Evolutionary conservation across 2,797 vertebrate genomes (phyloP).

Genomic region (Acropternis orthonyx): DNA sequence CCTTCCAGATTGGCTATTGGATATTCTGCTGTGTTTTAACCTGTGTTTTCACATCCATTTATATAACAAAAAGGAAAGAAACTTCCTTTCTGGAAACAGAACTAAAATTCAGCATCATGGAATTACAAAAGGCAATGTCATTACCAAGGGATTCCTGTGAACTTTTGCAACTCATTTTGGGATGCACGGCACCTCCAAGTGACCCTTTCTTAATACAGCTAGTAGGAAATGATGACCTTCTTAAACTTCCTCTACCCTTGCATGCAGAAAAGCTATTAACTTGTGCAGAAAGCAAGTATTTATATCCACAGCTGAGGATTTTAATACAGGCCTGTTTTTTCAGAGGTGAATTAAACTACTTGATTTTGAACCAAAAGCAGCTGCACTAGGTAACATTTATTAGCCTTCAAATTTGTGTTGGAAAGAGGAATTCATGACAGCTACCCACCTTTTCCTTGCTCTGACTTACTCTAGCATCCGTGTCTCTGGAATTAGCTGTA

Average conservation of each 20-base stretch:
- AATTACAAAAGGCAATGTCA: background rate
- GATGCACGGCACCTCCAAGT: background rate
- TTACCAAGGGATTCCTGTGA: background rate
- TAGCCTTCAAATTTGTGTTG: background rate
- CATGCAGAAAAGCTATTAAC: slow-evolving; percentile 16
- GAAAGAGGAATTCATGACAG: background rate
- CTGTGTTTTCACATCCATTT: background rate
- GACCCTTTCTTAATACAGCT: background rate
- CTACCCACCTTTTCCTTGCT: background rate
- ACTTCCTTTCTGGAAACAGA: background rate
- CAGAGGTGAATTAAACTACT: background rate
- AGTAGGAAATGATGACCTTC: background rate
- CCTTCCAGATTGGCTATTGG: background rate
- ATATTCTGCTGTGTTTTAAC: background rate
- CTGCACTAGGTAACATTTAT: background rate
- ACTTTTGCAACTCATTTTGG: slow-evolving; percentile 3
- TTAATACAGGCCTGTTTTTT: background rate
- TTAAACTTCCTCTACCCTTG: slow-evolving; percentile 8
- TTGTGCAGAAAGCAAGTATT: background rate
- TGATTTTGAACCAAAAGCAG: background rate
- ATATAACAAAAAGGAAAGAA: background rate
- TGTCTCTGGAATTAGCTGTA: background rate
- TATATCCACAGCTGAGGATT: background rate
- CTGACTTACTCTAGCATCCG: background rate
- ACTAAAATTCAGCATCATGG: background rate